Evolutionary conservation across 2,888 invertebrate genomes (phyloP).

Genomic region (Caradrina kadenii): DNA sequence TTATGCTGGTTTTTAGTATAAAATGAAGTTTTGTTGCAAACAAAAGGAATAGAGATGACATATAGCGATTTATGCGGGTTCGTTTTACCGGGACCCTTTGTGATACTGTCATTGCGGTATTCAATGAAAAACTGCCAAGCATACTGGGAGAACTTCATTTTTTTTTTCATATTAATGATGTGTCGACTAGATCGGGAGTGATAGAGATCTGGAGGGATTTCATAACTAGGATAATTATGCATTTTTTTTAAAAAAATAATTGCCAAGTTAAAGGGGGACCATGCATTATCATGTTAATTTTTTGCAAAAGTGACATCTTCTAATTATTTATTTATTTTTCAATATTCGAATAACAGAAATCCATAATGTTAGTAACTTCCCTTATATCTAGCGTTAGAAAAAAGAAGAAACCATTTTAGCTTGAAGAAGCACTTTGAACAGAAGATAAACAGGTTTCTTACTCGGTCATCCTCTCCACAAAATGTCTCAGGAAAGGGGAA

Average conservation of each 20-base stretch:
- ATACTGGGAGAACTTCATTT: constrained; percentile 30
- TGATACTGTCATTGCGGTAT: constrained; percentile 72
- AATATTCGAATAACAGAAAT: too few relatives aligned
- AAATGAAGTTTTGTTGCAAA: constrained; percentile 77
- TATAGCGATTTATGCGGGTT: constrained; percentile 79
- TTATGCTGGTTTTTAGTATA: constrained; percentile 60
- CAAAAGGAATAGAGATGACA: constrained; percentile 77
- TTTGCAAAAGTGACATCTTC: too few relatives aligned
- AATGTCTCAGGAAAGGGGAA: too few relatives aligned
- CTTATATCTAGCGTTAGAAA: too few relatives aligned
- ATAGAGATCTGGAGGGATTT: constrained; percentile 7
- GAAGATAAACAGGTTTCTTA: too few relatives aligned
- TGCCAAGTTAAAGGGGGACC: too few relatives aligned
- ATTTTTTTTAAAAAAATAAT: neutral
- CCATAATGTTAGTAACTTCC: too few relatives aligned
- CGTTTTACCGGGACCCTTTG: constrained; percentile 68
- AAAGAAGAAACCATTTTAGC: too few relatives aligned
- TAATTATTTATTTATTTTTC: too few relatives aligned
- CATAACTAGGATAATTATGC: neutral
- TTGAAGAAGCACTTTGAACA: too few relatives aligned
- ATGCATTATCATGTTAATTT: too few relatives aligned
- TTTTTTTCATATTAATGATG: constrained; percentile 32
- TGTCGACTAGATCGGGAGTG: neutral
- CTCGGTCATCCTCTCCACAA: too few relatives aligned
- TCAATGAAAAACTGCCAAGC: constrained; percentile 70